Percentiles rank a stretch among this genome's conserved stretches.
These are phyloP conservation scores for Pseudorhiza aurosa DNA, from an alignment of 30 jellyfish, hydroid and myxozoan genomes.

Conservation along the genomic window DNA sequence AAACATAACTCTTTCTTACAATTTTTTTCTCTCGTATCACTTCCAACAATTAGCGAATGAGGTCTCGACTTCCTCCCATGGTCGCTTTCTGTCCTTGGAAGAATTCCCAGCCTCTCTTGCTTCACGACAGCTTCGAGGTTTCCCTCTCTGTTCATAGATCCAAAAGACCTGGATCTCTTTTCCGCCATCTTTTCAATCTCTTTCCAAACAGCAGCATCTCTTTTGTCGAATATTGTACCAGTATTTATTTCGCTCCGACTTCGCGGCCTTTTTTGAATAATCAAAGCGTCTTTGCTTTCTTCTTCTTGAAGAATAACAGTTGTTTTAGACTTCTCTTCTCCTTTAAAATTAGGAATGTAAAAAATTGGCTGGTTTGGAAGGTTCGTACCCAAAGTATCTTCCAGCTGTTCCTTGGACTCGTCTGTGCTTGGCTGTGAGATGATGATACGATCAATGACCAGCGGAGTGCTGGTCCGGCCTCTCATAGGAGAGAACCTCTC, in stretches of 20 bases:
- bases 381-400: background rate
- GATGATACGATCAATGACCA: constrained; percentile 32
- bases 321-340: constrained; percentile 2
- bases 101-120: constrained; percentile 37
- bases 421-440: constrained; percentile 65
- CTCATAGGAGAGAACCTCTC: background rate
- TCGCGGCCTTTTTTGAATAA: constrained; percentile 32
- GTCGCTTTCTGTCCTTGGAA: constrained; percentile 30
- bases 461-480: background rate
- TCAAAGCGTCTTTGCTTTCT: background rate
- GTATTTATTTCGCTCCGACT: constrained; percentile 58
- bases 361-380: constrained; percentile 62
- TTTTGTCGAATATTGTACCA: constrained; percentile 20
- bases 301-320: constrained; percentile 12
- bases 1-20: background rate
- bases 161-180: constrained; percentile 28
- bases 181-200: constrained; percentile 26
- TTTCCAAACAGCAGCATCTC: constrained; percentile 14
- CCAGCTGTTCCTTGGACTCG: background rate
- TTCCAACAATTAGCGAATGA: constrained; percentile 32
- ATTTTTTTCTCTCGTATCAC: constrained; percentile 11
- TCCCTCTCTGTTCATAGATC: constrained; percentile 34
- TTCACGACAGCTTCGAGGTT: constrained; percentile 43
- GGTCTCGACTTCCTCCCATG: constrained; percentile 34
- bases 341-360: constrained; percentile 46